Evolutionary conservation across 2,113 vertebrate genomes (phyloP).

Genomic region (Macroglossus sobrinus): DNA sequence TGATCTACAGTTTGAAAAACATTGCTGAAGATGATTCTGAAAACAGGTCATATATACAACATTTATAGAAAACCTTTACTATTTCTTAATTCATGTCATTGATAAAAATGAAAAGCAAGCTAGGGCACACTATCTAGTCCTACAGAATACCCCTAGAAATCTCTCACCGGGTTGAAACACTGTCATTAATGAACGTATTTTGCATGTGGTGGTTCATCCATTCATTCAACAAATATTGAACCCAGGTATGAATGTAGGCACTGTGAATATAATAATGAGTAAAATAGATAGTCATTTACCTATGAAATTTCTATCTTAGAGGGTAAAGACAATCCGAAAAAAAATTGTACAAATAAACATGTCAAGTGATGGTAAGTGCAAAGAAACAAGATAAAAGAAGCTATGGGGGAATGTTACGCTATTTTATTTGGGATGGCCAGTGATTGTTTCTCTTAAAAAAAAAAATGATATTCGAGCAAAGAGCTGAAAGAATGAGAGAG

Average conservation of each 20-base stretch:
- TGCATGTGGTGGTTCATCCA: background rate
- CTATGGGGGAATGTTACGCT: background rate
- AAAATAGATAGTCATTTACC: background rate
- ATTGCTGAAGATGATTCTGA: background rate
- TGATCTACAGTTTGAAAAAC: background rate
- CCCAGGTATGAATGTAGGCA: background rate
- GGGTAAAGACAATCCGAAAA: background rate
- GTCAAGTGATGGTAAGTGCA: background rate
- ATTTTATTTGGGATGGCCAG: background rate
- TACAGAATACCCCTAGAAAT: background rate
- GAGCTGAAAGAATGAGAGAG: background rate
- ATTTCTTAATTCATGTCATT: background rate
- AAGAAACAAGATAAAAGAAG: background rate
- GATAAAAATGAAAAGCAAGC: background rate
- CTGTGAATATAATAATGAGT: background rate
- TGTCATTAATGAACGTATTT: background rate
- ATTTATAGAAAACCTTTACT: background rate
- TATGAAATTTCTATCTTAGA: background rate
- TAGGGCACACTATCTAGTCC: background rate
- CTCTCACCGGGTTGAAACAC: background rate
- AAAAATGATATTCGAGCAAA: background rate
- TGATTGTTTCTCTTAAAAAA: background rate
- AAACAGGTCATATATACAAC: background rate
- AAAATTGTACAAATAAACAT: background rate
- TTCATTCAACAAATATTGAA: background rate